phyloP scores from a whole-genome alignment of 2,888 invertebrate genomes.

The Zelleria hepariella region DNA sequence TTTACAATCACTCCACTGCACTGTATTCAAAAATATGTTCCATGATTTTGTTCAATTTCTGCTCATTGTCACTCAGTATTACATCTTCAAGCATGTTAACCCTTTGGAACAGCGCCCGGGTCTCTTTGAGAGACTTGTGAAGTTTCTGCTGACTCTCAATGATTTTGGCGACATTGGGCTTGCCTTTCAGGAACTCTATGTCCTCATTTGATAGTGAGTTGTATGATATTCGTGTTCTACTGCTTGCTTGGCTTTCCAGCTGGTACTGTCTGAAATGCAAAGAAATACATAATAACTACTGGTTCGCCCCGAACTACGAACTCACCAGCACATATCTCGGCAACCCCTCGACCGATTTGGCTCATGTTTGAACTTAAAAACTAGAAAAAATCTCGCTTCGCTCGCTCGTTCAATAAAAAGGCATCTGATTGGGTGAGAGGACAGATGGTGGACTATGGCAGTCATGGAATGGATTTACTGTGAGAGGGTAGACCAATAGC shows the following conservation, averaged over 20 bases:
- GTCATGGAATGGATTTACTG: too few relatives aligned
- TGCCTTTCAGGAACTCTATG: conserved; percentile 52
- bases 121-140: conserved; percentile 40
- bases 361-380: too few relatives aligned
- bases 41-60: conserved; percentile 38
- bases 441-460: too few relatives aligned
- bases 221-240: conserved; percentile 41
- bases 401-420: too few relatives aligned
- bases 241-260: conserved; percentile 37
- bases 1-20: conserved; percentile 26
- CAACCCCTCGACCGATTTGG: too few relatives aligned
- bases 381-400: too few relatives aligned
- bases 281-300: not conserved
- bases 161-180: conserved; percentile 47
- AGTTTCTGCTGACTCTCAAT: conserved; percentile 44
- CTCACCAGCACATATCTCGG: too few relatives aligned
- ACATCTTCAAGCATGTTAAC: conserved; percentile 41
- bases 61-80: conserved; percentile 37
- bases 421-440: too few relatives aligned
- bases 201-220: conserved; percentile 52
- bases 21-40: conserved; percentile 53
- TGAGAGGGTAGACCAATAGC: too few relatives aligned
- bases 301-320: too few relatives aligned
- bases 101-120: conserved; percentile 32
- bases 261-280: conserved; percentile 45